These are phyloP conservation scores for Pristionchus mayeri DNA, from an alignment of 2,888 invertebrate species.

Conservation along the genomic window DNA sequence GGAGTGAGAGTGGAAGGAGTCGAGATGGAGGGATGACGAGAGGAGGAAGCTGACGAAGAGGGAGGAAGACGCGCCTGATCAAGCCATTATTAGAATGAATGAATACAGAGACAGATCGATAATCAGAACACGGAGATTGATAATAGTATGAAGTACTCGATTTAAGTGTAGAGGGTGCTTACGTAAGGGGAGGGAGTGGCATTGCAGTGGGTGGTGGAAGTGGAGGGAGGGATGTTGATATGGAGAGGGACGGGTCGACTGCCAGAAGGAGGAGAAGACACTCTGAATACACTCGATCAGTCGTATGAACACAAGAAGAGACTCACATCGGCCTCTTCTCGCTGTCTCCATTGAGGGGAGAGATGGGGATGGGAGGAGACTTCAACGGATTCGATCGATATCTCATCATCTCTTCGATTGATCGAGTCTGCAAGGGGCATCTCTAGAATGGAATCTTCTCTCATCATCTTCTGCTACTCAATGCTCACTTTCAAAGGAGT, in stretches of 20 bases:
- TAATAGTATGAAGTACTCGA: too few relatives aligned
- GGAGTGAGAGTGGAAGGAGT: conserved; percentile 3
- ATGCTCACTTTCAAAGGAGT: not conserved
- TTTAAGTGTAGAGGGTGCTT: too few relatives aligned
- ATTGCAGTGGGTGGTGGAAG: not conserved
- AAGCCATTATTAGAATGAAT: not conserved
- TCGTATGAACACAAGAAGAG: too few relatives aligned
- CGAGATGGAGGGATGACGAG: not conserved
- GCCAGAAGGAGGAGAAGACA: not conserved
- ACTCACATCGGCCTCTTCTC: not conserved
- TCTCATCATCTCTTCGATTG: not conserved
- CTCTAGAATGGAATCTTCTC: too few relatives aligned
- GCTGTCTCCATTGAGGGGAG: conserved; percentile 10
- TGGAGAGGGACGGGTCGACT: not conserved
- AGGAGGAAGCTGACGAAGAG: not conserved
- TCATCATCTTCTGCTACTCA: not conserved
- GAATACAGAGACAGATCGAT: not conserved
- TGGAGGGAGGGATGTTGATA: conserved; percentile 3
- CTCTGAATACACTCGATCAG: not conserved
- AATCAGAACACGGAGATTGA: too few relatives aligned
- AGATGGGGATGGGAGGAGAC: conserved; percentile 5
- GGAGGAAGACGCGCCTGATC: not conserved
- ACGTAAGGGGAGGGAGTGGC: not conserved
- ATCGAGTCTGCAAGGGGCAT: conserved; percentile 3
- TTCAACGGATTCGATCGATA: not conserved